Evolutionary conservation across 1,140 invertebrate species (phyloP).

Genomic region (Solenopsis fugax): DNA sequence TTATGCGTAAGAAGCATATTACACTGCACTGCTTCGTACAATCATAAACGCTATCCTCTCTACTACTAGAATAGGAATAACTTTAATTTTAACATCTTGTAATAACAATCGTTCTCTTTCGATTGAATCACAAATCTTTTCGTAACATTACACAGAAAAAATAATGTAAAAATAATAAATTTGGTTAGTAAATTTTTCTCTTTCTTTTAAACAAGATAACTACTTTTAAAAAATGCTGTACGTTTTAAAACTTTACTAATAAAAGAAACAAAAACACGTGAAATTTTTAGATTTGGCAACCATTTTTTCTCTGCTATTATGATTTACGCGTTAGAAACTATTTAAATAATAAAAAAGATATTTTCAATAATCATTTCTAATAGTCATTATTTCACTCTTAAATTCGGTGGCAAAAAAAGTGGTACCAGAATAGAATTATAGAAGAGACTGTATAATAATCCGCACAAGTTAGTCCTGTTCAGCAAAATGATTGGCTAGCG

Average conservation of each 20-base stretch:
- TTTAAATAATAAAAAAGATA: conserved; percentile 2
- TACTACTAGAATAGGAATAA: not conserved
- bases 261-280: not conserved
- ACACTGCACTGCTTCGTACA: conserved; percentile 10
- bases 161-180: not conserved
- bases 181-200: not conserved
- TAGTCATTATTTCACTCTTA: not conserved
- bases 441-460: conserved; percentile 72
- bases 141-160: not conserved
- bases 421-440: conserved; percentile 15
- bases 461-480: conserved; percentile 67
- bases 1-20: conserved; percentile 4
- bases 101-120: not conserved
- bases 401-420: conserved; percentile 7
- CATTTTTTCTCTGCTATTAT: not conserved
- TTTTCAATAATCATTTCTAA: not conserved
- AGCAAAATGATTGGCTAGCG: conserved; percentile 71
- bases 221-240: not conserved
- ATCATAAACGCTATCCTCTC: not conserved
- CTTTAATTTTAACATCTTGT: not conserved
- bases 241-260: not conserved
- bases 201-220: not conserved
- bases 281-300: not conserved
- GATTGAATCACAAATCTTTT: conserved; percentile 6
- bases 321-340: not conserved